phyloP scores from a whole-genome alignment of 2,797 vertebrate genomes.

The Gymnoscopelus braueri region DNA sequence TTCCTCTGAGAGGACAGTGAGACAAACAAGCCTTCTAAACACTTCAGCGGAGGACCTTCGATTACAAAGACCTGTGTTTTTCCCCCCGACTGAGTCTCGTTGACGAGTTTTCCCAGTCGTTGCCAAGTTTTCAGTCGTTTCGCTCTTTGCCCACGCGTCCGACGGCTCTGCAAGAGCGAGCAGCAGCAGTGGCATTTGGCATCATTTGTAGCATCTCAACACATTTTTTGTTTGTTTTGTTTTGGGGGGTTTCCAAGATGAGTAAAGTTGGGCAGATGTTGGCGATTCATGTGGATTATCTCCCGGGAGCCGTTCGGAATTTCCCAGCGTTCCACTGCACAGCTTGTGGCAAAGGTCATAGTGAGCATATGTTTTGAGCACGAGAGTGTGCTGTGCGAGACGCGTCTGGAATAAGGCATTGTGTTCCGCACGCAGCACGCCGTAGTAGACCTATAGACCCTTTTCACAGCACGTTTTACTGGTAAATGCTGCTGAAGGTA shows the following conservation, averaged over 20 bases:
- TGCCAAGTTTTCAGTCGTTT: conserved; percentile 10
- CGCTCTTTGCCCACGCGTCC: background rate
- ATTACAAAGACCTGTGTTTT: conserved; percentile 25
- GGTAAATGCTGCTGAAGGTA: too few relatives aligned
- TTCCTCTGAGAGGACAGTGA: conserved; percentile 56
- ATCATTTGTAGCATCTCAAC: background rate
- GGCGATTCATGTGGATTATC: background rate
- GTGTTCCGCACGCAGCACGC: too few relatives aligned
- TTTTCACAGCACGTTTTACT: too few relatives aligned
- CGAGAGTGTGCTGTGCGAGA: background rate
- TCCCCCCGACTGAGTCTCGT: conserved; percentile 14
- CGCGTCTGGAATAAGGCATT: background rate
- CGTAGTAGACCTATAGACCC: too few relatives aligned
- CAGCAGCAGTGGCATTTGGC: too few relatives aligned
- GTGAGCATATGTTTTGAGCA: conserved; percentile 11
- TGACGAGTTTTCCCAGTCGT: too few relatives aligned
- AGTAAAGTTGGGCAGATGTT: conserved; percentile 1
- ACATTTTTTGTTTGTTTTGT: background rate
- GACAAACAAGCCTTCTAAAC: conserved; percentile 23
- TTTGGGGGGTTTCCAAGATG: background rate
- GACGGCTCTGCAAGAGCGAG: too few relatives aligned
- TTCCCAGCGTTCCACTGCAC: conserved; percentile 34
- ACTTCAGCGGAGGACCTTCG: conserved; percentile 8
- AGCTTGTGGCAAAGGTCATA: conserved; percentile 32
- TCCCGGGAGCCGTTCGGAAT: conserved; percentile 20